Conservation (phyloP, 2,797 vertebrate species). For the Alcedo atthis region DNA sequence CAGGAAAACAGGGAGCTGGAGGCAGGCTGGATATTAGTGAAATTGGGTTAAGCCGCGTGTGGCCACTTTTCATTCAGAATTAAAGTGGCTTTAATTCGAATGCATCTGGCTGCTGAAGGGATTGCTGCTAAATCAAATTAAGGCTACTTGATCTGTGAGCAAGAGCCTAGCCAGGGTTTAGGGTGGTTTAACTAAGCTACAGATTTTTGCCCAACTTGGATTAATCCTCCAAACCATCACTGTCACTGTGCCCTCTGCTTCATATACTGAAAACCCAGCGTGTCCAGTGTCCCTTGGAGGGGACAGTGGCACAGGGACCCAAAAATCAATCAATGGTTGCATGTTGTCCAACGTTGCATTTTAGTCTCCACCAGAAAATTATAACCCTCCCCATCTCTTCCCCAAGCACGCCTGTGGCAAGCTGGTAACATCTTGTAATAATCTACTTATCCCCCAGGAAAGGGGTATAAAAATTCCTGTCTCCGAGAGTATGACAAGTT, state of each 20-base stretch:
- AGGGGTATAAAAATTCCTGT: not conserved
- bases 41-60: slow-evolving; percentile 34
- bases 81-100: slow-evolving; percentile 37
- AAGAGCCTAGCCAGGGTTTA: not conserved
- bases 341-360: not conserved
- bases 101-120: slow-evolving; percentile 45
- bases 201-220: not conserved
- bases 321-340: not conserved
- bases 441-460: not conserved
- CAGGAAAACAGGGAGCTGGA: not conserved
- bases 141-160: not conserved
- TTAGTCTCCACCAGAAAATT: not conserved
- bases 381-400: not conserved
- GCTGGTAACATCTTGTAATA: not conserved
- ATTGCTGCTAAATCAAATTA: slow-evolving; percentile 49
- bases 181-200: not conserved
- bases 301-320: too few species aligned
- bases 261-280: rapidly evolving
- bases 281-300: not conserved
- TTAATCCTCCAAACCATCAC: not conserved
- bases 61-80: slow-evolving; percentile 49
- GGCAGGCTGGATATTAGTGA: not conserved
- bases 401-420: not conserved
- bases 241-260: not conserved
- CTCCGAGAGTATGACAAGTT: not conserved